Evolutionary conservation across 2,888 invertebrate genomes (phyloP), one percentile per base, ranked within the genome.

Genomic region (Catotricha subobsoleta): DNA sequence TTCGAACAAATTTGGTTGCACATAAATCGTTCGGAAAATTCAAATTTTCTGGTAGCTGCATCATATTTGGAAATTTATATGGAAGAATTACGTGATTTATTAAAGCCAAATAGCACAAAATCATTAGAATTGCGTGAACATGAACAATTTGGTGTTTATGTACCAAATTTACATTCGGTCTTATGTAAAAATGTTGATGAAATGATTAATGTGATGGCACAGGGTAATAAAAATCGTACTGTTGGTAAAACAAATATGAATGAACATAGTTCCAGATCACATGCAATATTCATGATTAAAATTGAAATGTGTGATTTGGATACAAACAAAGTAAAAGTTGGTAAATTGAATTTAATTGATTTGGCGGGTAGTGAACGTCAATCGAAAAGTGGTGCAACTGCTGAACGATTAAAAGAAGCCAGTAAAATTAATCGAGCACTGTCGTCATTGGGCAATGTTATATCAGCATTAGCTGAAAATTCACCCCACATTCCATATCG

Each of bases 61-160:
- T 91, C 94, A 42, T 99, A 97, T 62, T 70, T 99, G 45, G 97
- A 98, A 66, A 90, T 98, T 43, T 98, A 98, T 58, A 84, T 92
- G 67, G 92, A 86, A 55, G 83, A 86, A 53, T 81, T 82, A 47
- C 68, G 84, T 2, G 86, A 86, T 62, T 62, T 86, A 33, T 59
- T 86, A 21, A 72, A 74, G 66, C 60, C 65, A 1, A 69, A 68
- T 47, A 67, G 60, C 39, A 62, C 63, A 38, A 66, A 67, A 49
- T 49, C 53, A 9, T 57, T 75, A 28, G 67, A 75, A 48, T 64
- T 75, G 28, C 64, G 72, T 15, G 84, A 88, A 56, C 74, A 77
- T 43, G 71, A 71, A 47, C 68, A 73, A 36, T 67, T 69, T 48
- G 95, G 95, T 1, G 87, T 97, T 43, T 92, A 90, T 68, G 94